These are phyloP conservation scores for Epinephelus lanceolatus DNA, from an alignment of 2,113 vertebrate species.

Conservation along the genomic window DNA sequence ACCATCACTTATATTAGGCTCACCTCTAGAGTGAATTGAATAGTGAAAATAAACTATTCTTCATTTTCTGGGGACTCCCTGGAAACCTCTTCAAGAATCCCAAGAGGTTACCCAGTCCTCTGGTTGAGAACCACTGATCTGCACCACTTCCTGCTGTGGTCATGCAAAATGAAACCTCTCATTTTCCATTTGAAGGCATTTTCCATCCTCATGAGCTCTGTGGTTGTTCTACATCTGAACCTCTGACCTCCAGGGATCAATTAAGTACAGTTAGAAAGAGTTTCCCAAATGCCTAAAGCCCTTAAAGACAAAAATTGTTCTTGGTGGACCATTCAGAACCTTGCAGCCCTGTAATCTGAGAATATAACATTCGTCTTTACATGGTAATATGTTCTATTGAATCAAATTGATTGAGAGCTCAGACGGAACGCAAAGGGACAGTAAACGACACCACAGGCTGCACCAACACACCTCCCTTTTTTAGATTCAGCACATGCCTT, in stretches of 20 bases:
- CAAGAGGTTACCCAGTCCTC: no score
- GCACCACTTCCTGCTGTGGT: neutral
- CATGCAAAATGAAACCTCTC: neutral
- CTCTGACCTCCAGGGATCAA: neutral
- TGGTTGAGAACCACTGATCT: no score
- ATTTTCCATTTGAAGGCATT: neutral
- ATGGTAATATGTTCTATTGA: neutral
- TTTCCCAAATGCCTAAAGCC: neutral
- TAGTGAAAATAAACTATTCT: no score
- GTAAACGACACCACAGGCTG: neutral
- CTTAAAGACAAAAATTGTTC: neutral
- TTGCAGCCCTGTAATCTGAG: neutral
- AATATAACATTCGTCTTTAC: neutral
- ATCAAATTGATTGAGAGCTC: neutral
- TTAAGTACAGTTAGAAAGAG: neutral
- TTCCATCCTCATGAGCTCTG: neutral
- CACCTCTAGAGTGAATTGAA: no score
- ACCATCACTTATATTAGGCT: no score
- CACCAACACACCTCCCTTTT: conserved; percentile 4
- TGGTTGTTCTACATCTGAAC: neutral
- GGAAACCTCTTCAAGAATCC: no score
- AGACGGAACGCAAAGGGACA: neutral
- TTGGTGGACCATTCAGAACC: neutral
- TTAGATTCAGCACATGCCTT: conserved; percentile 33
- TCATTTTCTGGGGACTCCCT: no score